Evolutionary conservation across 2,797 vertebrate genomes (phyloP), one percentile per base, ranked within the genome.

Genomic region (Periophthalmus magnuspinnatus): DNA sequence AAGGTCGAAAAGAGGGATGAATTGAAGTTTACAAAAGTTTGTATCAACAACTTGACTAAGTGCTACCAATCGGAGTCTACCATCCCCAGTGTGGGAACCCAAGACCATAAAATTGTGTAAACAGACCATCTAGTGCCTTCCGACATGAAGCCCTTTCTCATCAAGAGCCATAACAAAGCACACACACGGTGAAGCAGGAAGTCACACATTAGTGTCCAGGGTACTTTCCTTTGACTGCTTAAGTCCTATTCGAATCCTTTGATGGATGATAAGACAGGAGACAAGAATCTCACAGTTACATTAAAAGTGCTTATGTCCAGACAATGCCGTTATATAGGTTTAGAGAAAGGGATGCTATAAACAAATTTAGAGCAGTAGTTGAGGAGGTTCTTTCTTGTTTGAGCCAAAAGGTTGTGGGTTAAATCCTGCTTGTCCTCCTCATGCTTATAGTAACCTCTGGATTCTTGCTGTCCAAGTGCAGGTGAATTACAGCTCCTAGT

Each of bases 161-260:
- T 24, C 61, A 63, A 47, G 61, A 45, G 61, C 38, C 38, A 63
- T 69, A 58, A 47, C 60, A 69, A 69, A 52, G 24, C 67, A 59
- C 54, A 57, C 67, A 68, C 67, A 45, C 55, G 59, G 52, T 38
- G n/a, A 45, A 24, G 21, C 34, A 47, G 61, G 61, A 63, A 63
- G 61, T 63, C 61, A 63, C 61, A 63, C 61, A 63, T 63, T 47
- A 63, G 61, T 63, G 61, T 63, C 61, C 38, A 24, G 61, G 61
- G 61, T 63, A 45, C 61, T 63, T 47, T 61, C 59, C 59, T 61
- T 60, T 61, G 59, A 61, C 59, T 13, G 59, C 32, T 16, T n/a
- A 21, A 24, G 21, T 21, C 38, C 9, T 24, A 45, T 45, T 21
- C 61, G 7, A 45, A 16, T 9, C 38, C 61, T 63, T 63, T 63